These are phyloP conservation scores for Dynastes grantii DNA, from an alignment of 2,888 invertebrate species.

Conservation along the genomic window DNA sequence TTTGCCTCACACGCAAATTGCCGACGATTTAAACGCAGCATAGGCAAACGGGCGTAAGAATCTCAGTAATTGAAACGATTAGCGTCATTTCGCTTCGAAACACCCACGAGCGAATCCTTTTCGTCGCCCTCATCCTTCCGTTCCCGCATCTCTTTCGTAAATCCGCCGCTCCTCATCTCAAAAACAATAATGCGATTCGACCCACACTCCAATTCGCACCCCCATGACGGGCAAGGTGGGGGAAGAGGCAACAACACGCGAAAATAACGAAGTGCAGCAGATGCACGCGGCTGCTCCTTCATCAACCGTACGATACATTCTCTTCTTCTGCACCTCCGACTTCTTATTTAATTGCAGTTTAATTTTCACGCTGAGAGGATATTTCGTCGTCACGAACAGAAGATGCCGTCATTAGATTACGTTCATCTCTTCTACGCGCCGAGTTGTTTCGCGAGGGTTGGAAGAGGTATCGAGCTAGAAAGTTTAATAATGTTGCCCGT, in stretches of 20 bases:
- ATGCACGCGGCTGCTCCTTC: slow-evolving; percentile 44
- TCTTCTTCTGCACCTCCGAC: slow-evolving; percentile 26
- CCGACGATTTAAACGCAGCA: slow-evolving; percentile 50
- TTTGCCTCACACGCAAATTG: slow-evolving; percentile 46
- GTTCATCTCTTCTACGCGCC: slow-evolving; percentile 10
- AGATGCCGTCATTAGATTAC: slow-evolving; percentile 34
- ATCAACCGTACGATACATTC: background rate
- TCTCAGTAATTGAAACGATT: slow-evolving; percentile 62
- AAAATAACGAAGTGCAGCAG: slow-evolving; percentile 37
- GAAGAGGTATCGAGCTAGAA: background rate
- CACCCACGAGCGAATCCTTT: slow-evolving; percentile 55
- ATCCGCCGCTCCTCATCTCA: slow-evolving; percentile 54
- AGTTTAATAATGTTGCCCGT: slow-evolving; percentile 18
- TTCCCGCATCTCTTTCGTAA: slow-evolving; percentile 44
- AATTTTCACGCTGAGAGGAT: slow-evolving; percentile 48
- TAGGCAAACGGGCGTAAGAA: slow-evolving; percentile 58
- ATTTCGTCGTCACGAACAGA: slow-evolving; percentile 35
- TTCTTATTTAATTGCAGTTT: slow-evolving; percentile 54
- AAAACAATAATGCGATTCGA: slow-evolving; percentile 61
- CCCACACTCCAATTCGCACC: slow-evolving; percentile 59
- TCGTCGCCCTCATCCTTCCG: slow-evolving; percentile 2
- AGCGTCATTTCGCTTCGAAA: slow-evolving; percentile 58
- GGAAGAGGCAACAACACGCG: background rate
- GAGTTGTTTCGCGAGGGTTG: slow-evolving; percentile 11
- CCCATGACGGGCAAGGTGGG: slow-evolving; percentile 46